Conservation (phyloP, 37 sponge, comb jelly and placozoan genomes). For the Corticium candelabrum region DNA sequence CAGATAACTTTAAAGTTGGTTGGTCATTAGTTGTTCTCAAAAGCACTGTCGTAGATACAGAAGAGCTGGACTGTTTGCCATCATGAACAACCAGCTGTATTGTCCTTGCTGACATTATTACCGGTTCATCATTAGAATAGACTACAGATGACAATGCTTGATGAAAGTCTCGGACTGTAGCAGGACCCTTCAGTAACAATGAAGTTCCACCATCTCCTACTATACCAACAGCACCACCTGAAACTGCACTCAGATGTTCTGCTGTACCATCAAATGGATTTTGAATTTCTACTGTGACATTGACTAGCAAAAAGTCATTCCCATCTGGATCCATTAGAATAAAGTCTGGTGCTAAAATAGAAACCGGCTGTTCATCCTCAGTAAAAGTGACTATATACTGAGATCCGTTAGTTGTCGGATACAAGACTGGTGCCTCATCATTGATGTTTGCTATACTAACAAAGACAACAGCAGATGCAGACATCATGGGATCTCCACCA, state of each 20-base stretch:
- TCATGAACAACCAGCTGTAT: not conserved
- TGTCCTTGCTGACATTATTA: not conserved
- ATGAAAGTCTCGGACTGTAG: not conserved
- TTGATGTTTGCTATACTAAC: conserved; percentile 6
- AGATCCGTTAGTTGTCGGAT: not conserved
- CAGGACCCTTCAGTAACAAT: not conserved
- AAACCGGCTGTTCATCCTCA: not conserved
- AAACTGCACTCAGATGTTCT: not conserved
- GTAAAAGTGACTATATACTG: not conserved
- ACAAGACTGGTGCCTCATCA: not conserved
- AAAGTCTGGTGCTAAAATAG: not conserved
- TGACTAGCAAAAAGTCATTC: not conserved
- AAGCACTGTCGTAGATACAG: not conserved
- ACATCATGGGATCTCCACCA: conserved; percentile 2
- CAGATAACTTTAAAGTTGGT: not conserved
- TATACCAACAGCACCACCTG: not conserved
- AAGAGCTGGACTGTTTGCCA: not conserved
- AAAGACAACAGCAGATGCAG: not conserved
- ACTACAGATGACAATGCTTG: not conserved
- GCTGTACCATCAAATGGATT: not conserved
- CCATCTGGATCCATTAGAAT: not conserved
- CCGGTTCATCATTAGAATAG: not conserved
- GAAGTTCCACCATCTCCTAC: not conserved
- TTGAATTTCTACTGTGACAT: not conserved
- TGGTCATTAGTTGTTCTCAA: not conserved